Percentiles rank a stretch among this genome's conserved stretches.
phyloP scores from a whole-genome alignment of 2,113 vertebrate genomes.

The Pterocles gutturalis region DNA sequence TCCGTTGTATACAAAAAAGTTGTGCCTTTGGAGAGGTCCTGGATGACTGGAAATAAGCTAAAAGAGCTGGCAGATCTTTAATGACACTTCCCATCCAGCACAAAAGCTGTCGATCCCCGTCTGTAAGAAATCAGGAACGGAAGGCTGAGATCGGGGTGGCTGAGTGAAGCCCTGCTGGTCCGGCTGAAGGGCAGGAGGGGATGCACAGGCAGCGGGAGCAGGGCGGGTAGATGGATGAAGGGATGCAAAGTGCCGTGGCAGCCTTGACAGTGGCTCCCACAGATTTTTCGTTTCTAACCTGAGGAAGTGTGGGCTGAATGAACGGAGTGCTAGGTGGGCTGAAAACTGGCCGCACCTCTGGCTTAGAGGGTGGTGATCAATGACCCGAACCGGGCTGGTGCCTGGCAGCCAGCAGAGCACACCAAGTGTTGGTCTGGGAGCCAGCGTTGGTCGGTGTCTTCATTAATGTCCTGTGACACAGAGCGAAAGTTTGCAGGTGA shows the following conservation, averaged over 20 bases:
- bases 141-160: background rate
- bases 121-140: background rate
- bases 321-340: background rate
- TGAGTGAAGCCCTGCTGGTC: background rate
- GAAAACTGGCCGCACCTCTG: background rate
- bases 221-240: background rate
- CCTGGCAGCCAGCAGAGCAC: background rate
- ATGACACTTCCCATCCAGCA: background rate
- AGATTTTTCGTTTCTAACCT: background rate
- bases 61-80: background rate
- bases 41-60: background rate
- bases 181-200: background rate
- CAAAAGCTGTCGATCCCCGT: background rate
- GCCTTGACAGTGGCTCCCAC: background rate
- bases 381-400: background rate
- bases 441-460: background rate
- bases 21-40: background rate
- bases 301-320: background rate
- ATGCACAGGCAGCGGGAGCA: too few relatives aligned
- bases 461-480: too few relatives aligned
- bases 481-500: background rate
- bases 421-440: background rate
- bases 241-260: background rate
- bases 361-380: background rate
- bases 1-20: background rate